Evolutionary conservation across 1,140 invertebrate genomes (phyloP), one percentile per base, ranked within the genome.

Genomic region (Drosophila grimshawi): DNA sequence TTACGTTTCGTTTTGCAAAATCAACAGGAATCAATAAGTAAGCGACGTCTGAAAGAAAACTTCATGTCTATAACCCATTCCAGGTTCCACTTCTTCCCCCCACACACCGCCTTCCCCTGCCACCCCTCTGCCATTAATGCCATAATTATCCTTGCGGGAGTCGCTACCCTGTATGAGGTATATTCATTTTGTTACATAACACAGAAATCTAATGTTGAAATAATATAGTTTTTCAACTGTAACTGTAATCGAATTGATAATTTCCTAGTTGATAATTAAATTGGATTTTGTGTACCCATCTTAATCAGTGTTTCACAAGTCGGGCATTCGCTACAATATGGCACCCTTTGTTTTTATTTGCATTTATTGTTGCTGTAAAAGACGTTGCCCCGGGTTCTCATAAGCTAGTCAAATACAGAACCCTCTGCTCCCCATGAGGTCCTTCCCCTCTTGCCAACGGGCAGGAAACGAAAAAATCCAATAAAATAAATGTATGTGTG

Each of bases 401-500:
- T 83, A 77, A 83, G 79, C 67, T 68, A 78, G 68, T 68, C 79
- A 78, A 81, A 72, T 52, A 64, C 51, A 61, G 51, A 57, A 62
- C 71, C 51, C 66, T 19, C 19, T 10, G 39, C 39, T 3, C 3
- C 51, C 6, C 19, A 19, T 19, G 19, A 19, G 19, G 19, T 19
- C 55, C 41, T 60, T 46, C 8, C 41, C 43, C 51, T 56, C 35
- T 53, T 19, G 19, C 19, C 53, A 66, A 69, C 39, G 39, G 2
- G 10, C 10, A 43, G 85, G 75, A 90, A 89, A 70, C 77, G 67
- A 81, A 85, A 89, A 89, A 89, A 90, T 89, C 85, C 80, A 88
- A 88, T 88, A 88, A 89, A 86, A 85, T 76, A 86, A 69, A 79
- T 69, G 69, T 75, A 86, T 82, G 83, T 86, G 82, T 81, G 81